Base-by-base conservation (phyloP, 2,113 vertebrate species). In the Callionymus lyra region DNA sequence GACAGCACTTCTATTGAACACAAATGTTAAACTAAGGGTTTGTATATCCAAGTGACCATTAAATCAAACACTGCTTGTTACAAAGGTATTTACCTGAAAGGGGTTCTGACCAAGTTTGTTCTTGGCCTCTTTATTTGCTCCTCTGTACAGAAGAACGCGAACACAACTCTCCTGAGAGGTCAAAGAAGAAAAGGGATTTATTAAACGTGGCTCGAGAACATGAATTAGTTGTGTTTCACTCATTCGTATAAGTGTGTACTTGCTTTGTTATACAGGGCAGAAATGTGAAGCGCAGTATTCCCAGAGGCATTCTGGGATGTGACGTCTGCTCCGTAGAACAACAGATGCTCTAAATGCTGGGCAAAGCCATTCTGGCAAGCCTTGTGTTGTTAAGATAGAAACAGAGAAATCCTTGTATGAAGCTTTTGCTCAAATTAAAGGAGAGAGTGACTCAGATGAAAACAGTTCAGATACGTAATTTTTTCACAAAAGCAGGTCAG, bases 201-300 rank as follows among this genome's bases (percentile, higher is more conserved):
- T 59, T 54, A n/a, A n/a, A 62, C 50, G 32, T 46, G 19, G 31
- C 45, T 17, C 17, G 18, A 15, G 38, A 41, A 33, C 43, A 36
- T 52, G 39, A 17, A 40, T 43, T 10, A 13, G 44, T 31, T 14
- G 9, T 15, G 18, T 54, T 49, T 31, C 13, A 36, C 19, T 62
- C 6, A 2, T 57, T 27, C 46, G 47, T 16, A 15, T 17, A 5
- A 37, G 19, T 14, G 55, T 41, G 40, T 34, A 68, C 70, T 65
- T 70, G 86, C 91, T 89, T 93, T 91, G 65, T 94, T 92, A 82
- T 95, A 93, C 65, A 93, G 87, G 19, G 91, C 90, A 42, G 86
- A 91, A 59, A 95, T 90, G 80, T 95, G 92, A 63, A 95, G 78
- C 6, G 91, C 88, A 0, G 87, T 89, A 79, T 92, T 94, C 59